Base-by-base conservation (phyloP, 2,113 vertebrate species). In the Poeciliopsis occidentalis region DNA sequence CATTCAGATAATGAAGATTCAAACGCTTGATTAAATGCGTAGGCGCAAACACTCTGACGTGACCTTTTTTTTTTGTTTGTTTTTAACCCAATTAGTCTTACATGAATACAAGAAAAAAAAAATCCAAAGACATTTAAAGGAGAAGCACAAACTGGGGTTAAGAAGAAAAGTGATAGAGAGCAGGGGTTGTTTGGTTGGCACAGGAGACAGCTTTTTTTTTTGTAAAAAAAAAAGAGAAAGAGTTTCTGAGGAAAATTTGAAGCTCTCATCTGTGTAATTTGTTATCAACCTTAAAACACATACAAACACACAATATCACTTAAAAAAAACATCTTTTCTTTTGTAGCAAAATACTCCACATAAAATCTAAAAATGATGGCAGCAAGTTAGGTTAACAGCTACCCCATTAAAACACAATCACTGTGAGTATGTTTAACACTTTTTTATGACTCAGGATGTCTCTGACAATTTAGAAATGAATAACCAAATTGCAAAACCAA, bases 301-400 rank as follows among this genome's bases (percentile, higher is more conserved):
- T 54, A 39, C 44, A 69, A 26, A 73, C 39, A 69, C 31, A 27
- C 34, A 34, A 27, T 71, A 30, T 71, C 34, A 71, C 32, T 70
- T 41, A 63, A 70, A 64, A 80, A 44, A 24, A 61, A 81, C 77
- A n/a, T 47, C 71, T 86, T 86, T 79, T 81, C 87, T 86, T 86
- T 92, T 87, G 84, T 41, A 69, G 76, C 69, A 76, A 75, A 39
- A 62, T 72, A 82, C 79, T 79, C 85, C 71, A 30, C 30, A 69
- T 31, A 82, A 76, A 11, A 27, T 1, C 29, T 67, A 41, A 41
- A 41, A 47, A 0, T 44, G 24, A 68, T 32, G 8, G 62, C 15
- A n/a, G 12, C 47, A 54, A 8, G 47, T 8, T 54, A 19, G 47
- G 47, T 54, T 54, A 54, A 54, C 2, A 19, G 19, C 4, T 24